These are phyloP conservation scores for Muricea muricata DNA, from an alignment of 92 coral and sea anemone species.

Conservation along the genomic window DNA sequence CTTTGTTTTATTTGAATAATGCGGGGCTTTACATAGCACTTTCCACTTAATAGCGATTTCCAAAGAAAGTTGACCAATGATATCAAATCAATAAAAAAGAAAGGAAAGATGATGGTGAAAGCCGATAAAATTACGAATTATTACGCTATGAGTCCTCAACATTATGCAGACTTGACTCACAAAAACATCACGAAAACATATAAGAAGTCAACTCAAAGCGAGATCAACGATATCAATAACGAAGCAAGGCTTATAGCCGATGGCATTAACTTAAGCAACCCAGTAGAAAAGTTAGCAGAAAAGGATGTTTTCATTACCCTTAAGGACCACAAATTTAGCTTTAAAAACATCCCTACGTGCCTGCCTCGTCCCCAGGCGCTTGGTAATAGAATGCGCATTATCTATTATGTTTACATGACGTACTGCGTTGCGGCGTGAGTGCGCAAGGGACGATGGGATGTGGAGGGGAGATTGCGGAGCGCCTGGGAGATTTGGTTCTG, in stretches of 20 bases:
- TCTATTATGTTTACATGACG: too few relatives aligned
- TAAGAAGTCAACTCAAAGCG: neutral
- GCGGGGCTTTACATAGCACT: too few relatives aligned
- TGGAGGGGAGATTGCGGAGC: too few relatives aligned
- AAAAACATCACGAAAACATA: neutral
- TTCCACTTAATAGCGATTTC: too few relatives aligned
- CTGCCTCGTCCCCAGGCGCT: too few relatives aligned
- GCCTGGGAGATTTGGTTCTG: too few relatives aligned
- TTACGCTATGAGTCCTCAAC: neutral
- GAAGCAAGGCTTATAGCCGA: neutral
- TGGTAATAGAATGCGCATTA: too few relatives aligned
- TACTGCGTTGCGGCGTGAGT: too few relatives aligned
- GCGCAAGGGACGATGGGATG: too few relatives aligned
- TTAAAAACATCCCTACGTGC: too few relatives aligned
- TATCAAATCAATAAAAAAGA: too few relatives aligned
- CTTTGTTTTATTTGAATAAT: too few relatives aligned
- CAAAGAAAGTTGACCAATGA: neutral
- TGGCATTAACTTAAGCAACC: neutral
- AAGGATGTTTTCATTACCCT: neutral
- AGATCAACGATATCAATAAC: neutral
- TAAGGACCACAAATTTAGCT: conserved; percentile 22
- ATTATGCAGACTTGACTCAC: neutral
- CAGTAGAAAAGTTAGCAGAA: neutral
- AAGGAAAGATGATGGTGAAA: neutral
- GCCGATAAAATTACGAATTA: conserved; percentile 1